These are phyloP conservation scores for Thomomys bottae DNA, from an alignment of 2,113 vertebrate genomes.

Conservation along the genomic window DNA sequence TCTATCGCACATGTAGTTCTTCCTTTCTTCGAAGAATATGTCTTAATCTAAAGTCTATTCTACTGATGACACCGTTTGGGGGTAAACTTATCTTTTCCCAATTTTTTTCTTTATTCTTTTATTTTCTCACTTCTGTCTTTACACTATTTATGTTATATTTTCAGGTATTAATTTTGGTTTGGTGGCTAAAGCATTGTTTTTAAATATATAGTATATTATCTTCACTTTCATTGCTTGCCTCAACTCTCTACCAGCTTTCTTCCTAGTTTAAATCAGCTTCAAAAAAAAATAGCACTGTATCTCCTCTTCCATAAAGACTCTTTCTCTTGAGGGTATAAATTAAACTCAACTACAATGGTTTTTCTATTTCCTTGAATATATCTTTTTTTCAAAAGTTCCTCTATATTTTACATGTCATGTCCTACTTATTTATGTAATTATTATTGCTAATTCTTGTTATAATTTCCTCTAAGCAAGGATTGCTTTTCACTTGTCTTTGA, in stretches of 20 bases:
- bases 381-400: not conserved
- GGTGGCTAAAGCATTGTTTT: not conserved
- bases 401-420: not conserved
- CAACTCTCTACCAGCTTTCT: not conserved
- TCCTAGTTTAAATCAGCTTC: conserved; percentile 4
- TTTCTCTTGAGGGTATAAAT: not conserved
- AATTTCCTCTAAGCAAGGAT: not conserved
- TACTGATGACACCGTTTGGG: not conserved
- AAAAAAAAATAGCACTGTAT: not conserved
- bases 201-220: not conserved
- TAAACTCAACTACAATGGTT: conserved; percentile 12
- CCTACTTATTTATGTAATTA: not conserved
- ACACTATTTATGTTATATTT: not conserved
- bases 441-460: conserved; percentile 31
- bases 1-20: not conserved
- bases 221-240: not conserved
- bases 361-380: conserved; percentile 10
- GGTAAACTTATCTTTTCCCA: not conserved
- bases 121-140: not conserved
- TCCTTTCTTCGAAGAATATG: not conserved
- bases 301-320: not conserved
- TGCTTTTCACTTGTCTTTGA: conserved; percentile 40
- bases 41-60: not conserved
- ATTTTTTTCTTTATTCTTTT: not conserved
- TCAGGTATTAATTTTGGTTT: conserved; percentile 24